Percentiles rank a stretch among this genome's conserved stretches.
phyloP scores from a whole-genome alignment of 2,797 vertebrate genomes.

The Lutjanus campechanus region DNA sequence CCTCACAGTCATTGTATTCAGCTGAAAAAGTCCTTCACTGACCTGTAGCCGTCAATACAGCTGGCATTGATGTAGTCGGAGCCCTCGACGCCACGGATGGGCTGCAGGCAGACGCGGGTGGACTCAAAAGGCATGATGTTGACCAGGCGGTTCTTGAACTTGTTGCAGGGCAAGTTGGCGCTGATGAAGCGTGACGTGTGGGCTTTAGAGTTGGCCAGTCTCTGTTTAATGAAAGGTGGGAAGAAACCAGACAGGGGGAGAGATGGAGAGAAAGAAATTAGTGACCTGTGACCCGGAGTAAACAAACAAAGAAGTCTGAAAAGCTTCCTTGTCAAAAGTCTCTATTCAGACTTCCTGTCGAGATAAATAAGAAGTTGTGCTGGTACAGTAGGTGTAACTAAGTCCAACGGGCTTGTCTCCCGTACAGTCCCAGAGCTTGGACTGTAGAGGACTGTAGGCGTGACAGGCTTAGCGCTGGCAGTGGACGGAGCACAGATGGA shows the following conservation, averaged over 20 bases:
- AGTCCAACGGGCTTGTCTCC: conserved; percentile 16
- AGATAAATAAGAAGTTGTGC: conserved; percentile 25
- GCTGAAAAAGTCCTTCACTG: conserved; percentile 48
- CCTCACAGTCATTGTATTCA: neutral
- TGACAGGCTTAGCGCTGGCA: conserved; percentile 73
- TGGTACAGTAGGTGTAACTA: conserved; percentile 14
- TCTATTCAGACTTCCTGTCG: conserved; percentile 41
- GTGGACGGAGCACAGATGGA: conserved; percentile 81
- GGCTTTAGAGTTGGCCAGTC: conserved; percentile 98
- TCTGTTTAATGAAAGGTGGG: conserved; percentile 79
- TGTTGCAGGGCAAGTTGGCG: conserved; percentile 89
- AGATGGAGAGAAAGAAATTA: conserved; percentile 29
- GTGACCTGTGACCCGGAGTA: conserved; percentile 56
- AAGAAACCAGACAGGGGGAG: conserved; percentile 32
- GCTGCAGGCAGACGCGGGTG: conserved; percentile 95
- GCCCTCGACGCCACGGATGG: conserved; percentile 97
- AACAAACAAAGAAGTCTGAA: conserved; percentile 55
- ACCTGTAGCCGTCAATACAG: conserved; percentile 99
- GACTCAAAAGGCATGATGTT: conserved; percentile 91
- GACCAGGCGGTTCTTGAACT: conserved; percentile 89
- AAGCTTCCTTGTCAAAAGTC: conserved; percentile 34
- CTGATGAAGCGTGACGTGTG: conserved; percentile 99
- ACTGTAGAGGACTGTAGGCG: conserved; percentile 59
- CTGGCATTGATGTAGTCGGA: conserved; percentile 99
- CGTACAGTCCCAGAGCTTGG: conserved; percentile 39